Evolutionary conservation across 2,113 vertebrate species (phyloP).

Genomic region (Anser cygnoides): DNA sequence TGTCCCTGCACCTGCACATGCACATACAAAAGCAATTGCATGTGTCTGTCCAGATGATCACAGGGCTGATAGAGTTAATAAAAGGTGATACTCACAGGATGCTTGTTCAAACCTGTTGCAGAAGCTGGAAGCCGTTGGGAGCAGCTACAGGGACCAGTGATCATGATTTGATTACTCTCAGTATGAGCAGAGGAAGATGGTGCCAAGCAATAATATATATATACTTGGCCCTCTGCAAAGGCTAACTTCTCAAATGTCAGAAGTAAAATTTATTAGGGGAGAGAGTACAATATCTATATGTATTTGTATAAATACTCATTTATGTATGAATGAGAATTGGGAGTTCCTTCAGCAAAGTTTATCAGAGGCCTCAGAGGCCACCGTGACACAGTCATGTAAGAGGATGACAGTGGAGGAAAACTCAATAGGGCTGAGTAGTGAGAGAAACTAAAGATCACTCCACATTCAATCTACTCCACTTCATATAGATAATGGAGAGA

Average conservation of each 20-base stretch:
- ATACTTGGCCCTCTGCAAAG: not conserved
- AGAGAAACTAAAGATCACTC: not conserved
- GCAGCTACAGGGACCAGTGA: not conserved
- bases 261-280: not conserved
- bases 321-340: not conserved
- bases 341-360: not conserved
- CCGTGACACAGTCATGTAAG: not conserved
- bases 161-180: not conserved
- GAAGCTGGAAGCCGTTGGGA: slow-evolving; percentile 3
- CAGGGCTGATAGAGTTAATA: not conserved
- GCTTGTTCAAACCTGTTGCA: slow-evolving; percentile 7
- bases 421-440: not conserved
- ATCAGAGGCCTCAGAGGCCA: not conserved
- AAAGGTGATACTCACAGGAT: not conserved
- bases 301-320: not conserved
- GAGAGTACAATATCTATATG: not conserved
- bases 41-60: not conserved
- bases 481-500: not conserved
- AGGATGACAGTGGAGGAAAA: not conserved
- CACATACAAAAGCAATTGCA: not conserved
- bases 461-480: not conserved
- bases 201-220: not conserved
- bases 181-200: not conserved
- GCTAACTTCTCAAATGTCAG: not conserved
- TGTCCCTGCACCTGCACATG: not conserved